A percentile compares a stretch with the other conserved stretches of the same genome.
Evolutionary conservation across 2,113 vertebrate species (phyloP).

Genomic region (Sylvilagus bachmani): DNA sequence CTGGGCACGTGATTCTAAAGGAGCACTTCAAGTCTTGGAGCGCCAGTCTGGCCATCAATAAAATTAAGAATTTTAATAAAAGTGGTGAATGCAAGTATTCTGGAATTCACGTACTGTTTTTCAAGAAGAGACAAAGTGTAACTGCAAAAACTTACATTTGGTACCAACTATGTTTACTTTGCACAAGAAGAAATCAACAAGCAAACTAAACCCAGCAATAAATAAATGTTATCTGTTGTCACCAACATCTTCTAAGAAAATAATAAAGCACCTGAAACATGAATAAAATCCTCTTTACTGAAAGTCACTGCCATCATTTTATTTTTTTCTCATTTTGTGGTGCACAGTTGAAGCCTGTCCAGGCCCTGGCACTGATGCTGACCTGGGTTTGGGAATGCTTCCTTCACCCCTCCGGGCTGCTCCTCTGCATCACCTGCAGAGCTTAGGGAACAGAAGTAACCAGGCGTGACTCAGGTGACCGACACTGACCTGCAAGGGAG

Average conservation of each 20-base stretch:
- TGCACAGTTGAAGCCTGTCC: neutral
- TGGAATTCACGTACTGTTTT: neutral
- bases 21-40: neutral
- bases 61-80: neutral
- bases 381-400: neutral
- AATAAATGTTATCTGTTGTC: neutral
- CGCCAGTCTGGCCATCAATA: neutral
- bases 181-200: neutral
- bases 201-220: neutral
- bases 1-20: neutral
- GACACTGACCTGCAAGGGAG: neutral
- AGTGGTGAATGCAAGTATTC: neutral
- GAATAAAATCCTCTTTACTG: neutral
- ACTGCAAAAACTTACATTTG: neutral
- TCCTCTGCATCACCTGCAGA: neutral
- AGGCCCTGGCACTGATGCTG: neutral
- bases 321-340: neutral
- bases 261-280: neutral
- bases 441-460: no score
- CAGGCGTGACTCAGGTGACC: neutral
- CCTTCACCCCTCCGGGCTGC: neutral
- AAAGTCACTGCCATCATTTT: neutral
- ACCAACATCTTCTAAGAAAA: neutral
- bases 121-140: neutral
- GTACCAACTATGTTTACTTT: neutral